Evolutionary conservation across 1,140 invertebrate genomes (phyloP), one percentile per base, ranked within the genome.

Genomic region (Carposina sasakii): DNA sequence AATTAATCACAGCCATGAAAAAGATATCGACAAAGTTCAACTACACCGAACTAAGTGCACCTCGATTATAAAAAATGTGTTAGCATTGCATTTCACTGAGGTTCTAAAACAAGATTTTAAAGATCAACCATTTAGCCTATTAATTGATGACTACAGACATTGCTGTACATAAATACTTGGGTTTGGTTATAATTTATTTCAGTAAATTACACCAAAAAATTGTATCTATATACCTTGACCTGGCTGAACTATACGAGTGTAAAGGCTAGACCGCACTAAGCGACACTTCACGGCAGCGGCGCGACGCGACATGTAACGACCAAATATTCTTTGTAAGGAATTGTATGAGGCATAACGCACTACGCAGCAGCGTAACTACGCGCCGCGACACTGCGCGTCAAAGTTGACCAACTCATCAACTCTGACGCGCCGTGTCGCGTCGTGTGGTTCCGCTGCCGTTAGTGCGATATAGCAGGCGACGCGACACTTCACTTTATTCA

Each of bases 151-250:
- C 50, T 22, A 52, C 50, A 1, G 42, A 52, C 34, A 52, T 52
- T 33, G 20, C 34, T 10, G 20, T 50, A 2, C 37, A 31, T 3
- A 50, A 50, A 50, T 50, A 50, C 16, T 16, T 50, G 2, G 63
- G 64, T n/a, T 37, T 71, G 19, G 56, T 60, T 45, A 62, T 77
- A 9, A 71, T 67, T 52, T 76, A 76, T 55, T 76, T 63, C 41
- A 72, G 68, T 31, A 36, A 3, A 17, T 31, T 9, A 15, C 23
- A 47, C 39, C 36, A 49, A 28, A 52, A 50, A 48, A 62, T 67
- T 53, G 54, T 15, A 58, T 54, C 59, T 13, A 58, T 59, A 40
- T 70, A 48, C 54, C 41, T 73, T 45, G 57, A 57, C 4, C 21
- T 74, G 36, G 34, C 63, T 23, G 10, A 9, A 16, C 46, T 52